Evolutionary conservation across 1,140 invertebrate genomes (phyloP).

Genomic region (Phocides pigmalion): DNA sequence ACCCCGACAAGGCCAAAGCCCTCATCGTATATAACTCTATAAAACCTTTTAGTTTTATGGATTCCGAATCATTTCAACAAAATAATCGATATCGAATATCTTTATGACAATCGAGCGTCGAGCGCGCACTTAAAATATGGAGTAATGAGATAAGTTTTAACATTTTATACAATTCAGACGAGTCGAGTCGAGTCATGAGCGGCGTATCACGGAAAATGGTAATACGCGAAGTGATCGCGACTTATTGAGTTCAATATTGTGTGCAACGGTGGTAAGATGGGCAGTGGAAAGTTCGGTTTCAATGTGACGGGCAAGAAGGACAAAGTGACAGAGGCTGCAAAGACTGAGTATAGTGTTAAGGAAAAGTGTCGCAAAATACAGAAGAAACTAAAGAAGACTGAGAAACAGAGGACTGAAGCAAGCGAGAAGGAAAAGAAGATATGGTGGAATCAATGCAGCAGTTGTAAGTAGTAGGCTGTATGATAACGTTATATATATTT

Average conservation of each 20-base stretch:
- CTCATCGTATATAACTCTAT: slow-evolving; percentile 72
- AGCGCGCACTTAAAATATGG: slow-evolving; percentile 48
- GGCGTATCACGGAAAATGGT: slow-evolving; percentile 49
- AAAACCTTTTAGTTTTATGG: slow-evolving; percentile 78
- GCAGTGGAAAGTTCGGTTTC: slow-evolving; percentile 71
- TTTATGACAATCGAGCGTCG: slow-evolving; percentile 65
- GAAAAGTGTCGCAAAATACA: slow-evolving; percentile 75
- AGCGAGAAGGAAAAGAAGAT: slow-evolving; percentile 69
- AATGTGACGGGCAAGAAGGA: slow-evolving; percentile 58
- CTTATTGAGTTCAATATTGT: slow-evolving; percentile 36
- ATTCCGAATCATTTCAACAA: slow-evolving; percentile 73
- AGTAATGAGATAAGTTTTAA: slow-evolving; percentile 48
- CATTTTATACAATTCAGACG: slow-evolving; percentile 52
- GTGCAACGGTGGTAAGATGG: slow-evolving; percentile 64
- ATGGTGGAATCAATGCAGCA: slow-evolving; percentile 78
- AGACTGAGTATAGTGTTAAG: slow-evolving; percentile 81
- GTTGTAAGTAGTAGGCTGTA: slow-evolving; percentile 59
- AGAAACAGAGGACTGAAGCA: slow-evolving; percentile 74
- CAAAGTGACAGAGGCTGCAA: slow-evolving; percentile 61
- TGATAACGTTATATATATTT: background rate
- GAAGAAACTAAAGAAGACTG: slow-evolving; percentile 79
- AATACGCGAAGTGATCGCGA: slow-evolving; percentile 41
- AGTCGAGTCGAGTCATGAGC: slow-evolving; percentile 45
- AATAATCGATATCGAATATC: slow-evolving; percentile 75
- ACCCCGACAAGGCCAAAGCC: slow-evolving; percentile 75